Percentiles rank a stretch among this genome's conserved stretches.
Conservation (phyloP, 2,888 invertebrate genomes). For the Baronia brevicornis region DNA sequence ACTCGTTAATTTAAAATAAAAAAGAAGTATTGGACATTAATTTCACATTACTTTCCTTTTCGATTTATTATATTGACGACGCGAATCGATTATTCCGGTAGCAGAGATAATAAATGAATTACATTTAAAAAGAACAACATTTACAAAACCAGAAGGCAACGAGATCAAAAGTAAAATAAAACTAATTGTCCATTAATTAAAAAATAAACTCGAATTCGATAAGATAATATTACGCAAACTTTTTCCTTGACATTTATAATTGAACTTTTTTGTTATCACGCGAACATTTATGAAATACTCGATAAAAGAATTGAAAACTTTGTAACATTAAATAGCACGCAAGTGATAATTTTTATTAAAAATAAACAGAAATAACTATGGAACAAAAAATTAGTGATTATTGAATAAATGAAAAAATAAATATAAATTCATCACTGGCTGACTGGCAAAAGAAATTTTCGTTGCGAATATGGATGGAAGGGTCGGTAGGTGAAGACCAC, state of each 20-base stretch:
- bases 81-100: no score
- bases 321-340: not conserved
- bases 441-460: no score
- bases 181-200: constrained; percentile 10
- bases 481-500: no score
- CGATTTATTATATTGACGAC: not conserved
- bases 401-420: no score
- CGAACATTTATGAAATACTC: not conserved
- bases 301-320: constrained; percentile 1
- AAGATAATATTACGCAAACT: constrained; percentile 9
- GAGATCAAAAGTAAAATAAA: constrained; percentile 3
- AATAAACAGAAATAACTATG: no score
- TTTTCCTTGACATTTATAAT: constrained; percentile 11
- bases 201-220: not conserved
- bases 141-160: constrained; percentile 1
- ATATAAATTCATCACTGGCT: no score
- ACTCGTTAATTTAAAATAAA: no score
- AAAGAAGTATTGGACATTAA: no score
- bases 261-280: not conserved
- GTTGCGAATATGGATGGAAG: no score
- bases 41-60: not conserved
- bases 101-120: not conserved
- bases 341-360: no score
- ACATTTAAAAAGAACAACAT: not conserved
- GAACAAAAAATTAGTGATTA: no score